Conservation (phyloP, 2,113 vertebrate species). For the Cnemophilus loriae region DNA sequence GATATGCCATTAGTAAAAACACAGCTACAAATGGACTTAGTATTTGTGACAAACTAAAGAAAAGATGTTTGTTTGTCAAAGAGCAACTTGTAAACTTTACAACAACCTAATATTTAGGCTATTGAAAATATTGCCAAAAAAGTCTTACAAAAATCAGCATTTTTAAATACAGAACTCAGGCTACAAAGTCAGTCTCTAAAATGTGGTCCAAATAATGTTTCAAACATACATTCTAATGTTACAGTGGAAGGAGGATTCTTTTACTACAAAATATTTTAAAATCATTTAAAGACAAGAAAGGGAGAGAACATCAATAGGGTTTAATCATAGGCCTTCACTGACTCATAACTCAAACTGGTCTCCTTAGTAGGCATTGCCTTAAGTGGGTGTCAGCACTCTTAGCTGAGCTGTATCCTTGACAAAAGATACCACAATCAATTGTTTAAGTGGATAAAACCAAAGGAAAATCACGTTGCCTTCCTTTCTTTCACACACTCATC, state of each 20-base stretch:
- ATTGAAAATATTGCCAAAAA: background rate
- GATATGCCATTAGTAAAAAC: background rate
- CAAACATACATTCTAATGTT: background rate
- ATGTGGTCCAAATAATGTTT: background rate
- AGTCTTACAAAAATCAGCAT: background rate
- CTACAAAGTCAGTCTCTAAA: background rate
- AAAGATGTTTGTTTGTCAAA: background rate
- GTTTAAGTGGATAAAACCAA: background rate
- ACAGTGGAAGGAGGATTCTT: background rate
- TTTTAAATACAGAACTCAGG: background rate
- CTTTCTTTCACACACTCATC: background rate
- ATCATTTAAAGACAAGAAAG: background rate
- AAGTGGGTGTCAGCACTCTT: background rate
- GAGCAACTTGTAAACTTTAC: background rate
- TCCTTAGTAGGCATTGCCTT: background rate
- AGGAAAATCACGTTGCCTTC: background rate
- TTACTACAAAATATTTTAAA: background rate
- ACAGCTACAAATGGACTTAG: background rate
- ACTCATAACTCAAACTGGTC: background rate
- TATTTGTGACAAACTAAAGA: background rate
- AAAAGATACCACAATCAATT: accelerated
- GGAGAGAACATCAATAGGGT: background rate
- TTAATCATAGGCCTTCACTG: background rate
- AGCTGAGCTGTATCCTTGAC: background rate
- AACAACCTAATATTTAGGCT: background rate